Base-by-base conservation (phyloP, 2,797 vertebrate genomes). In the Eurystomus glaucurus region DNA sequence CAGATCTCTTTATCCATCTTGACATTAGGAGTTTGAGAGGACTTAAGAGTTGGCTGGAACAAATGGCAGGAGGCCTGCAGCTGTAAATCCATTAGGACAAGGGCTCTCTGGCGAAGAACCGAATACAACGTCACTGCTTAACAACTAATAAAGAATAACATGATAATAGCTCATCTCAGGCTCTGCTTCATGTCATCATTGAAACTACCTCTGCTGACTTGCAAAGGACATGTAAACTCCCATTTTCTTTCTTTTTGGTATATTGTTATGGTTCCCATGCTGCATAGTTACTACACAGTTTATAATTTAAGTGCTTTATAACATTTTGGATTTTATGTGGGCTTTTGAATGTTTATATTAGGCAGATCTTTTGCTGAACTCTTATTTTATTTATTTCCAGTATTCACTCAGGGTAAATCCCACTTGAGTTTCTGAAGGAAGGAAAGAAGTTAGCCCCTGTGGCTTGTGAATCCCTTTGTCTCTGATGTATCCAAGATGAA, bases 41-140 rank as follows among this genome's bases (percentile, higher is more conserved):
- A 68, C 71, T 93, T 94, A 80, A 26, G 37, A 57, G 13, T 33
- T 95, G 93, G 65, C 89, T 93, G 85, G 79, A 77, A n/a, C 29
- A 86, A 85, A 91, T 94, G 79, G 60, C 84, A 95, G 68, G 85
- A 29, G 22, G 45, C 85, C 84, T 90, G 82, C 37, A 91, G 33
- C 41, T 83, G 37, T 90, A 94, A 95, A 88, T 88, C 79, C 41
- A 20, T 52, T 17, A 85, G 71, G 81, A 91, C 22, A 78, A 85
- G 26, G 26, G 8, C 31, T 75, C 15, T 88, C 71, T 88, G 45
- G 50, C 13, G 3, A 81, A 69, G 61, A 87, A n/a, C 60, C n/a
- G 17, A 75, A 50, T 37, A 62, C 51, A 85, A 71, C 41, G 46
- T 65, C 48, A 71, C 23, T 37, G 75, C 55, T 91, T 77, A 91